These are phyloP conservation scores for Dryobates pubescens DNA, from an alignment of 2,797 vertebrate species.

Conservation along the genomic window DNA sequence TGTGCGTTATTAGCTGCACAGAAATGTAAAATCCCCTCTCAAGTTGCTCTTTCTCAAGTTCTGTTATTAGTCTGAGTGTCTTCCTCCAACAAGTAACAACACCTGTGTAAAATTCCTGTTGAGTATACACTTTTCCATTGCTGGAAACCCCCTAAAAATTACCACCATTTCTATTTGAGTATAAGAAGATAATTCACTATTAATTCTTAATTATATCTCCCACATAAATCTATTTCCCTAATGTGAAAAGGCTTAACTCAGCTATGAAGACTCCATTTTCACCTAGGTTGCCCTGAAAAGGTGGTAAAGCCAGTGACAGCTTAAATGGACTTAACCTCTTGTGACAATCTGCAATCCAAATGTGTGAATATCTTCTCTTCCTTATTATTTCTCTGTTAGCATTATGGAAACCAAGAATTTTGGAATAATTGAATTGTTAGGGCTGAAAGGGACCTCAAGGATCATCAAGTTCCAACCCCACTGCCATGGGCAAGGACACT, in stretches of 20 bases:
- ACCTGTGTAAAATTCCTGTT: neutral
- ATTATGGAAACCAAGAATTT: neutral
- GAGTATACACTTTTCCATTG: neutral
- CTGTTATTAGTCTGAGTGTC: neutral
- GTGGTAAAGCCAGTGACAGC: neutral
- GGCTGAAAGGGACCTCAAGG: too few species aligned
- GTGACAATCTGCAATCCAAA: neutral
- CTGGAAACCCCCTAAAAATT: neutral
- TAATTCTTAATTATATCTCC: neutral
- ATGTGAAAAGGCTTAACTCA: neutral
- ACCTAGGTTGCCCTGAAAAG: neutral
- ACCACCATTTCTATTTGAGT: neutral
- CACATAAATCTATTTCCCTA: neutral
- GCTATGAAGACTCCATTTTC: neutral
- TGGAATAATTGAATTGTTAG: too few species aligned
- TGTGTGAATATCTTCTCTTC: neutral
- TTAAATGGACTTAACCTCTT: neutral
- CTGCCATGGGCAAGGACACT: too few species aligned
- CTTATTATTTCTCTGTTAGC: neutral
- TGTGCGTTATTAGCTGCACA: neutral
- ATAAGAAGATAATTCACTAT: neutral
- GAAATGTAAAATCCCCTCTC: neutral
- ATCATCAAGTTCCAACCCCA: too few species aligned
- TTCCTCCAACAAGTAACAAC: neutral
- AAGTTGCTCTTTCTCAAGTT: neutral